phyloP scores from a whole-genome alignment of 2,888 invertebrate genomes.

The Yponomeuta sedellus region DNA sequence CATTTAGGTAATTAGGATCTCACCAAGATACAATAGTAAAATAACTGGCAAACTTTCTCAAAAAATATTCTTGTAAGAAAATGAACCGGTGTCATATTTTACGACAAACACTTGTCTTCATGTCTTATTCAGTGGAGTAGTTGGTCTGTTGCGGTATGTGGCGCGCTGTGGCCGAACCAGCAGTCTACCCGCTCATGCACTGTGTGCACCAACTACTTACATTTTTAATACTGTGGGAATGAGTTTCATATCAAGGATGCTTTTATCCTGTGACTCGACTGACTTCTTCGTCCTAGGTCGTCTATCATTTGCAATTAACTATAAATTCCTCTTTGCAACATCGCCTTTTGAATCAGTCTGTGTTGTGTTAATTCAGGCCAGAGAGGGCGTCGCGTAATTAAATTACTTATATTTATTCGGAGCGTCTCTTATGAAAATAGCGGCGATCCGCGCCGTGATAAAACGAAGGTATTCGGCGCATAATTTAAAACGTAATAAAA shows the following conservation, averaged over 20 bases:
- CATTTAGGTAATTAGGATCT: too few species aligned
- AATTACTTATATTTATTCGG: conserved; percentile 51
- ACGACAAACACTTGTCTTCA: neutral
- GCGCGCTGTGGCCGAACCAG: neutral
- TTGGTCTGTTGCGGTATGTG: neutral
- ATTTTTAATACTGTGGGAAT: neutral
- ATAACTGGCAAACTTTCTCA: too few species aligned
- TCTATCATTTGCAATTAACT: too few species aligned
- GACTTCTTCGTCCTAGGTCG: too few species aligned
- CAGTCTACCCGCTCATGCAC: neutral
- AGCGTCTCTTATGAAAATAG: conserved; percentile 47
- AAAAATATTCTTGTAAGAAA: too few species aligned
- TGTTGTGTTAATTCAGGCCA: neutral
- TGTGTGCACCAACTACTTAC: neutral
- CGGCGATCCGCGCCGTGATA: conserved; percentile 36
- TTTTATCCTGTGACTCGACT: neutral
- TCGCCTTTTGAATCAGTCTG: neutral
- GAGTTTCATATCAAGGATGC: neutral
- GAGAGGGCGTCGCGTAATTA: conserved; percentile 33
- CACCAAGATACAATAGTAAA: too few species aligned
- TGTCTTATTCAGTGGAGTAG: neutral
- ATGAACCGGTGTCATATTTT: too few species aligned
- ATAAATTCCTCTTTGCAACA: neutral
- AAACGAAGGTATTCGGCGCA: conserved; percentile 48
- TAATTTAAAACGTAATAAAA: conserved; percentile 60